Evolutionary conservation across 2,888 invertebrate species (phyloP), one percentile per base, ranked within the genome.

Genomic region (Caenorhabditis angaria): DNA sequence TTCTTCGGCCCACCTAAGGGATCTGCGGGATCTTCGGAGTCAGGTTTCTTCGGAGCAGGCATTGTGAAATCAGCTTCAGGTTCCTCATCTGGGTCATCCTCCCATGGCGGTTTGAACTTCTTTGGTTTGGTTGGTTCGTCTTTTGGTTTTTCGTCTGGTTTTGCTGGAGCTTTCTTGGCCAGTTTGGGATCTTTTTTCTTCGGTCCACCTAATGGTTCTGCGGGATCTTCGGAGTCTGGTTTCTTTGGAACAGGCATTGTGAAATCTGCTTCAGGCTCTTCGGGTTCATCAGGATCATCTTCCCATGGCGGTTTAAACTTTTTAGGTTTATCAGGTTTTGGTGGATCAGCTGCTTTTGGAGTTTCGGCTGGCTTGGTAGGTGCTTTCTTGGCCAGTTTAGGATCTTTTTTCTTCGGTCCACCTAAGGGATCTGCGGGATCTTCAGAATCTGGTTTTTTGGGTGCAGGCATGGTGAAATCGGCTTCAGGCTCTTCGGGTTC

Each of bases 241-340:
- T 73, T 77, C 28, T 67, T 28, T 5, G 66, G 63, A 1, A 60
- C 65, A 4, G 70, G 70, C 47, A 70, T 59, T 10, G 70, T 70
- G 55, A 65, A 70, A 57, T 79, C 76, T 0, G 74, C 69, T 58
- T 78, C 79, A 0, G 74, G 75, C 27, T 79, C 66, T 54, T 61
- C 70, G 18, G 67, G 54, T 24, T 79, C 66, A 57, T 61, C 70
- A 18, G 67, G 54, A 55, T 67, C 65, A 41, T 69, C 67, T 51
- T 74, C 64, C 62, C 64, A 74, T 22, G 55, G 32, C 4, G 63
- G 61, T 41, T 58, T 60, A 14, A 51, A 41, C 54, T 55, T 55
- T n/a, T 55, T 48, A 6, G 18, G 71, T 12, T 60, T 61, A 0
- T 61, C 61, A 20, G 65, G 60, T 27, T 55, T 47, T 24, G 51